Percentiles rank a stretch among this genome's conserved stretches.
These are phyloP conservation scores for Crypturellus undulatus DNA, from an alignment of 2,113 vertebrate genomes.

Conservation along the genomic window DNA sequence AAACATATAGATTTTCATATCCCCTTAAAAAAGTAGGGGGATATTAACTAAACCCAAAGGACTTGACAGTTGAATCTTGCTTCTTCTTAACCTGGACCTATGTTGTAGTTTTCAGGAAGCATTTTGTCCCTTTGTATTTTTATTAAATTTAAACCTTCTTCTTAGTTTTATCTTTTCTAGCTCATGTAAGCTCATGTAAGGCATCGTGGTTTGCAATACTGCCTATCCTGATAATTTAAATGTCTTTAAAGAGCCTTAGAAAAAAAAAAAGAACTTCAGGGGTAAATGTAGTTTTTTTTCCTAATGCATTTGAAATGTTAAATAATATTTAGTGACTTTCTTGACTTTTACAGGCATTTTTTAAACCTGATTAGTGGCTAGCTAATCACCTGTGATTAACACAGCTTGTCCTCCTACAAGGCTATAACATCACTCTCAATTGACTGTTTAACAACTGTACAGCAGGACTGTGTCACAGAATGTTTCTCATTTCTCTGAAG, in stretches of 20 bases:
- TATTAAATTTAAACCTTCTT: background rate
- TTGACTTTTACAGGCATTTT: background rate
- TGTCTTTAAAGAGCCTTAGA: background rate
- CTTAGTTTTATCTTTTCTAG: background rate
- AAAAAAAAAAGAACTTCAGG: background rate
- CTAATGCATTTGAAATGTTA: background rate
- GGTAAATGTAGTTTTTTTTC: background rate
- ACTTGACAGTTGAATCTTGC: background rate
- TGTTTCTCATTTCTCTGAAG: background rate
- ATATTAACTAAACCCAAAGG: background rate
- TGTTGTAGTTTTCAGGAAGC: background rate
- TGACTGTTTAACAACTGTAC: background rate
- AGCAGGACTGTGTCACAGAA: background rate
- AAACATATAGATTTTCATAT: background rate
- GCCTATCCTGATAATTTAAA: background rate
- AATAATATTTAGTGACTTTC: background rate
- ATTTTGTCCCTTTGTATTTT: background rate
- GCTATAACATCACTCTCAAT: background rate
- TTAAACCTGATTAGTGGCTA: background rate
- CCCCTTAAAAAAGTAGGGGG: background rate
- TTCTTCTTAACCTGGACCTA: background rate
- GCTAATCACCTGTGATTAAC: background rate
- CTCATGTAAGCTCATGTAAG: background rate
- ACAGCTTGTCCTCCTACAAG: background rate
- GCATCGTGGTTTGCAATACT: background rate